Evolutionary conservation across 2,797 vertebrate species (phyloP).

Genomic region (Sphenodon punctatus): DNA sequence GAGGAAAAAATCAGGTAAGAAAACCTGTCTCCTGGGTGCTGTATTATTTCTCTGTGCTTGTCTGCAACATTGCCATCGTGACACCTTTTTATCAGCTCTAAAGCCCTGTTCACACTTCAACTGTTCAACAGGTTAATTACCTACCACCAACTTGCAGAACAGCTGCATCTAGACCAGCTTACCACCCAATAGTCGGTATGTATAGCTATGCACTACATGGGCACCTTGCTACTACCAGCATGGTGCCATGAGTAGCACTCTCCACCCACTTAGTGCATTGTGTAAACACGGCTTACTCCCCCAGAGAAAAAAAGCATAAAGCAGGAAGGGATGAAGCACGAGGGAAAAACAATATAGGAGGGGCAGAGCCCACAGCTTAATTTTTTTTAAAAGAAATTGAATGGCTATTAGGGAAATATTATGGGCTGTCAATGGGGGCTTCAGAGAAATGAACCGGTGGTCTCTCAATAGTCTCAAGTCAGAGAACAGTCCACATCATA

Average conservation of each 20-base stretch:
- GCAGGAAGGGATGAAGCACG: fast-evolving
- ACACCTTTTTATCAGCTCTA: neutral
- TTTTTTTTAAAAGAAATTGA: neutral
- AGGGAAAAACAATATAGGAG: neutral
- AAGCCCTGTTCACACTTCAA: neutral
- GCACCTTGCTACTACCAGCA: no score
- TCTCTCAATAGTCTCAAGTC: neutral
- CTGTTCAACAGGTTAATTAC: no score
- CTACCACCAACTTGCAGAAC: no score
- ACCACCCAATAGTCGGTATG: no score
- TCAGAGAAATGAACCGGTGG: neutral
- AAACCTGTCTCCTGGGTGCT: constrained; percentile 16
- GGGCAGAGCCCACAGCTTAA: neutral
- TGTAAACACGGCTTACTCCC: no score
- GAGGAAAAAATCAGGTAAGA: neutral
- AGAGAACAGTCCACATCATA: neutral
- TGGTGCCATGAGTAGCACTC: no score
- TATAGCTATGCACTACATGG: no score
- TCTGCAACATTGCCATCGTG: neutral
- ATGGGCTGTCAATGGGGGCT: neutral
- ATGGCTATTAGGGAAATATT: fast-evolving
- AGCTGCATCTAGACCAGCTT: no score
- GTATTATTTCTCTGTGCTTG: neutral
- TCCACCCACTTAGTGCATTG: no score
- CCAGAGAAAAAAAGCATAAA: neutral